Evolutionary conservation across 2,797 vertebrate genomes (phyloP), one percentile per base, ranked within the genome.

Genomic region (Bradypus variegatus): DNA sequence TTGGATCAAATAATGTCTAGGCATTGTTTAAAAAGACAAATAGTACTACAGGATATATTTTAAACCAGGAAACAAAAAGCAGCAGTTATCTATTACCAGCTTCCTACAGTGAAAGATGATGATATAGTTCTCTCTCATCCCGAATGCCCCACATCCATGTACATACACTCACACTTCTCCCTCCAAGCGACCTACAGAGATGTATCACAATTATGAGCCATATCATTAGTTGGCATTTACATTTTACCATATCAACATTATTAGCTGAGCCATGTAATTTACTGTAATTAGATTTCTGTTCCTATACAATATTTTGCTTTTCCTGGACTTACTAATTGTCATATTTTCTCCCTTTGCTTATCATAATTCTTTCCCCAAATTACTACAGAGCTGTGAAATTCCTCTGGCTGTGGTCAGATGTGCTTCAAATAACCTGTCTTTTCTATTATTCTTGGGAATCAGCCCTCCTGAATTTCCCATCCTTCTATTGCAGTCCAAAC

Each of bases 231-330:
- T 45, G 58, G 36, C 48, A 33, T 86, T 92, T 83, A 72, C 91
- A 36, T 29, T 50, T 29, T 45, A 77, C 29, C 3, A 2, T 41
- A 31, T 70, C 33, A 2, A 19, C 41, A 60, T 83, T 86, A 50
- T n/a, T 81, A 38, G 19, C 50, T 21, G 36, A 89, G 60, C 60
- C 41, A 5, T 10, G 7, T 89, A 75, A 65, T 25, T 60, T 75
- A 76, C 86, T 75, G 19, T 67, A 60, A 85, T 85, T 89, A 86
- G 76, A 78, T 78, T 89, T 90, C 70, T 60, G 29, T 77, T 90
- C 65, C 77, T 8, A 48, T 12, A 15, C 16, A 36, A 21, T 62
- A 36, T 69, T 76, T 69, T 73, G 16, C 6, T 67, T 58, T 81
- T 62, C 36, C n/a, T 29, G 13, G 23, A 89, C 48, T 38, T 84